These are phyloP conservation scores for Aphelenchoides bicaudatus DNA, from an alignment of 2,888 invertebrate genomes.

Conservation along the genomic window DNA sequence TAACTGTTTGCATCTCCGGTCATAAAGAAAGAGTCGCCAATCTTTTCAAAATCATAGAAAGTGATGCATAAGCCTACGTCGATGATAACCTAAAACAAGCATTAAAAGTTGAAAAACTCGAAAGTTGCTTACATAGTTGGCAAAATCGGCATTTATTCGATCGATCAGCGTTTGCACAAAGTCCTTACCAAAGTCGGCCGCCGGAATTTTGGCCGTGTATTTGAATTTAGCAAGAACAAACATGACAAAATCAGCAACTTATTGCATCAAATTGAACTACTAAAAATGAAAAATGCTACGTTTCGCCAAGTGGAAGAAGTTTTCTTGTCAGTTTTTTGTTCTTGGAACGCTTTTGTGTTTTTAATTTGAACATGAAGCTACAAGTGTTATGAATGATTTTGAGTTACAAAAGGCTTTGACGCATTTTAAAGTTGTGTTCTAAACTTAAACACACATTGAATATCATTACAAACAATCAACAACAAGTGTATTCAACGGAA, in stretches of 20 bases:
- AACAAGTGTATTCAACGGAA: too few species aligned
- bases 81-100: slow-evolving; percentile 73
- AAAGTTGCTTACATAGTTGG: slow-evolving; percentile 33
- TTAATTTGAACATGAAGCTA: too few species aligned
- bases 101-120: slow-evolving; percentile 12
- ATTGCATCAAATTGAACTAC: too few species aligned
- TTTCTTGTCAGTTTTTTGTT: too few species aligned
- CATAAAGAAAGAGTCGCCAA: slow-evolving; percentile 82
- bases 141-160: slow-evolving; percentile 27
- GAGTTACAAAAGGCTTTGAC: too few species aligned
- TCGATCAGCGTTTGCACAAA: slow-evolving; percentile 34
- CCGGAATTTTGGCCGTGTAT: slow-evolving; percentile 49
- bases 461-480: too few species aligned
- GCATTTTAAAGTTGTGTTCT: too few species aligned
- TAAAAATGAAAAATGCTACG: too few species aligned
- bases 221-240: slow-evolving; percentile 50
- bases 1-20: slow-evolving; percentile 52
- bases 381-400: too few species aligned
- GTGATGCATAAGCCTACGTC: slow-evolving; percentile 92
- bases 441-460: too few species aligned
- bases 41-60: slow-evolving; percentile 79
- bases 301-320: too few species aligned
- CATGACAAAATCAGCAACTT: slow-evolving; percentile 34
- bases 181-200: slow-evolving; percentile 44
- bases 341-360: too few species aligned